Evolutionary conservation across 2,888 invertebrate genomes (phyloP).

Genomic region (Drosophila meridiana): DNA sequence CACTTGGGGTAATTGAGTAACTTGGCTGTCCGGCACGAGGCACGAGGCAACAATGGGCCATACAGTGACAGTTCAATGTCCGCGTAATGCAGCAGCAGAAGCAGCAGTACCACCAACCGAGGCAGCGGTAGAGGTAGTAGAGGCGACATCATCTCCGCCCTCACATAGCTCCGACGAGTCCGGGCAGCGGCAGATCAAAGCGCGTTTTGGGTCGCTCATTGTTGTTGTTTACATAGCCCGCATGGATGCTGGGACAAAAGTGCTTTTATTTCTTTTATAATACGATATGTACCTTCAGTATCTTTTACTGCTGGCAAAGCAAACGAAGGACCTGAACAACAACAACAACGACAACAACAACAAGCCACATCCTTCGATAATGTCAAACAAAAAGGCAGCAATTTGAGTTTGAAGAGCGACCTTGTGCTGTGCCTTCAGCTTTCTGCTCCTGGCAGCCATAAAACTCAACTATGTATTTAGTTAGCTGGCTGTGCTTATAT

Average conservation of each 20-base stretch:
- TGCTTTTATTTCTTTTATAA: slow-evolving; percentile 62
- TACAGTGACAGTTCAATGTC: slow-evolving; percentile 68
- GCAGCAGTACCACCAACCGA: slow-evolving; percentile 1
- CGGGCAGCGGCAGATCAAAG: slow-evolving; percentile 56
- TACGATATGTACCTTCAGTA: slow-evolving; percentile 49
- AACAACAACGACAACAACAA: slow-evolving; percentile 25
- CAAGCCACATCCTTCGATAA: slow-evolving; percentile 61
- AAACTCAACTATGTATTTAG: slow-evolving; percentile 44
- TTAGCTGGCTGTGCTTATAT: slow-evolving; percentile 1
- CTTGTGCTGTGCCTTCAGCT: slow-evolving; percentile 44
- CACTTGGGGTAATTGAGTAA: slow-evolving; percentile 77
- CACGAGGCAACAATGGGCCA: slow-evolving; percentile 29
- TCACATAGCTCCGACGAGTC: slow-evolving; percentile 8
- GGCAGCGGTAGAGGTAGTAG: background rate
- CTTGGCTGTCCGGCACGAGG: slow-evolving; percentile 38
- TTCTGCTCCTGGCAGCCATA: slow-evolving; percentile 39
- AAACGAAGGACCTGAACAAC: slow-evolving; percentile 28
- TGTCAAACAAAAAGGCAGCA: slow-evolving; percentile 73
- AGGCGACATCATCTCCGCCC: slow-evolving; percentile 1
- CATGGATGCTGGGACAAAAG: slow-evolving; percentile 43
- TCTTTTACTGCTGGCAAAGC: slow-evolving; percentile 43
- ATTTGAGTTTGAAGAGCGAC: slow-evolving; percentile 74
- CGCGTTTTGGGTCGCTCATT: slow-evolving; percentile 47
- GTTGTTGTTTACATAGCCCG: slow-evolving; percentile 53
- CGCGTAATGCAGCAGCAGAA: slow-evolving; percentile 32